Conservation (phyloP, 2,888 invertebrate species). For the Drosophila barbarae region DNA sequence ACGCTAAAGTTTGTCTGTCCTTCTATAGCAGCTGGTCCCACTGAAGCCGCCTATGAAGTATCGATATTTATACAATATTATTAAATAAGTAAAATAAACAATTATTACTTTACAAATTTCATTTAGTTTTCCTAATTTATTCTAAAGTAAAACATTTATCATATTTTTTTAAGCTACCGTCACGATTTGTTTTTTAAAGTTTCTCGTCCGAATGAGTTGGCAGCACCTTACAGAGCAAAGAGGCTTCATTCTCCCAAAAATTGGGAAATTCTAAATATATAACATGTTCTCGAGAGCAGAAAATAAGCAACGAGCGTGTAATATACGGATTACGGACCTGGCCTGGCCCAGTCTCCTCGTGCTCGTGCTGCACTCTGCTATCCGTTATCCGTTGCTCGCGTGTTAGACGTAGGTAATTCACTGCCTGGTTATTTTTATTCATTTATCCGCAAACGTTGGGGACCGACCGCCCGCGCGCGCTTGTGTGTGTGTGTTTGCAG, state of each 20-base stretch:
- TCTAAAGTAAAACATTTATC: background rate
- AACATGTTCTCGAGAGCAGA: slow-evolving; percentile 32
- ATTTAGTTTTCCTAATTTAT: background rate
- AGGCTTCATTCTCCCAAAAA: slow-evolving; percentile 11
- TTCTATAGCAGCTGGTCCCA: background rate
- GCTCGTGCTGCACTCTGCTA: slow-evolving; percentile 70
- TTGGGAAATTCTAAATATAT: slow-evolving; percentile 39
- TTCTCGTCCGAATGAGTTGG: background rate
- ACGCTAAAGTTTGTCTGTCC: background rate
- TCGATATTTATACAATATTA: background rate
- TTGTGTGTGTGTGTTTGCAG: background rate
- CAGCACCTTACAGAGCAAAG: slow-evolving; percentile 4
- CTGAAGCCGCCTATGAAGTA: no score
- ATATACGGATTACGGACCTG: slow-evolving; percentile 50
- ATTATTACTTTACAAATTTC: background rate
- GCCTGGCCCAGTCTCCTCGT: slow-evolving; percentile 69
- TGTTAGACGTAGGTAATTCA: slow-evolving; percentile 60
- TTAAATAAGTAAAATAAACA: background rate
- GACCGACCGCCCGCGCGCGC: background rate
- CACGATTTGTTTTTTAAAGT: background rate
- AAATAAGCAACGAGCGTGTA: slow-evolving; percentile 51
- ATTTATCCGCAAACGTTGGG: slow-evolving; percentile 10
- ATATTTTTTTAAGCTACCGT: background rate
- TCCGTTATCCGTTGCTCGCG: slow-evolving; percentile 60
- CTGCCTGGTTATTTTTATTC: slow-evolving; percentile 34